Evolutionary conservation across 2,113 vertebrate species (phyloP).

Genomic region (Amia ocellicauda): DNA sequence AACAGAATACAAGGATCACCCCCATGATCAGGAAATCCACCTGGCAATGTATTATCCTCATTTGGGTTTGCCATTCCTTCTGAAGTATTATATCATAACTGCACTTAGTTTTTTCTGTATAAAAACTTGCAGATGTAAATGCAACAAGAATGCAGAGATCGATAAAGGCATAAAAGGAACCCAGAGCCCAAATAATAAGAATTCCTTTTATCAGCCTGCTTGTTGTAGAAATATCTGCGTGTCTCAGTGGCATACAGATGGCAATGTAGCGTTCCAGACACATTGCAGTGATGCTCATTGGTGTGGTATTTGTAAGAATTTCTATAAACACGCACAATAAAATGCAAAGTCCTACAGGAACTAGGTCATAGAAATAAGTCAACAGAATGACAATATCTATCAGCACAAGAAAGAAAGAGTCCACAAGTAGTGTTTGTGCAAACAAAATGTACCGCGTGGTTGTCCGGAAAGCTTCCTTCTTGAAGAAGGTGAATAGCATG

Average conservation of each 20-base stretch:
- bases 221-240: not conserved
- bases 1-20: not conserved
- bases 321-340: not conserved
- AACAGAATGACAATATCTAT: not conserved
- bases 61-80: not conserved
- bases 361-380: not conserved
- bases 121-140: not conserved
- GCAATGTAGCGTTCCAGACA: constrained; percentile 1
- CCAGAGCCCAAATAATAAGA: not conserved
- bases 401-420: not conserved
- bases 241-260: constrained; percentile 2
- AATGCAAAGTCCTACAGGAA: constrained; percentile 10
- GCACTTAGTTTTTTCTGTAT: not conserved
- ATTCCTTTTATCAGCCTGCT: not conserved
- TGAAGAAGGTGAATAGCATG: constrained; percentile 17
- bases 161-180: not conserved
- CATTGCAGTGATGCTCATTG: not conserved
- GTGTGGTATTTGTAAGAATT: not conserved
- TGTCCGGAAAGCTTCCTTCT: not conserved
- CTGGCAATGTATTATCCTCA: not conserved
- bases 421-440: constrained; percentile 16
- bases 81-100: not conserved
- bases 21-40: constrained; percentile 5
- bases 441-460: constrained; percentile 19
- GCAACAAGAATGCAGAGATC: not conserved